Evolutionary conservation across 2,797 vertebrate species (phyloP).

Genomic region (Argyrosomus regius): DNA sequence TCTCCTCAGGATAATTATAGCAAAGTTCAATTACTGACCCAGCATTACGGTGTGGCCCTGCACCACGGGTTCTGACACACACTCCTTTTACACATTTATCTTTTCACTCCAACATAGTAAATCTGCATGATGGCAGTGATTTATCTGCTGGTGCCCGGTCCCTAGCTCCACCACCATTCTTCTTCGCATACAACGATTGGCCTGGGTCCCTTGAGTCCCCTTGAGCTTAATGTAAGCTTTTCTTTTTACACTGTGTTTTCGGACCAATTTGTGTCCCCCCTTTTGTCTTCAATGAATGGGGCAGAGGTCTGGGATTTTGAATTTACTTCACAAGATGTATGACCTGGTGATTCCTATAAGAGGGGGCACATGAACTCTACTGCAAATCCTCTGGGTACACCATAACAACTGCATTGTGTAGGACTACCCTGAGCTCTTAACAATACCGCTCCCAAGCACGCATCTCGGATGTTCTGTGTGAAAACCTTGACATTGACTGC

Average conservation of each 20-base stretch:
- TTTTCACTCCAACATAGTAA: constrained; percentile 91
- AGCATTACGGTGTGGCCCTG: constrained; percentile 88
- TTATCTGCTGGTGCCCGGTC: constrained; percentile 89
- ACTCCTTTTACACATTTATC: constrained; percentile 94
- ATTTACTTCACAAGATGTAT: constrained; percentile 85
- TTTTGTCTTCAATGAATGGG: constrained; percentile 86
- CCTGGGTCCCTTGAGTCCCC: constrained; percentile 90
- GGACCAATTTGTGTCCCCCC: constrained; percentile 88
- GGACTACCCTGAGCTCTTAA: constrained; percentile 72
- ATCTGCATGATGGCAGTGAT: constrained; percentile 96
- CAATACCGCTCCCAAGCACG: constrained; percentile 59
- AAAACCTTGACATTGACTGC: constrained; percentile 72
- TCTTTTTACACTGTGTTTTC: constrained; percentile 89
- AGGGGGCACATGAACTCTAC: constrained; percentile 72
- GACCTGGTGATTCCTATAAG: constrained; percentile 76
- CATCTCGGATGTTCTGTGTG: constrained; percentile 58
- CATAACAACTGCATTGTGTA: constrained; percentile 76
- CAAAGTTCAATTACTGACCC: constrained; percentile 98
- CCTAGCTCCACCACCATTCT: constrained; percentile 86
- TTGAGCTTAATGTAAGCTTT: constrained; percentile 89
- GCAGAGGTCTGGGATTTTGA: constrained; percentile 80
- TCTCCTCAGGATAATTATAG: constrained; percentile 99
- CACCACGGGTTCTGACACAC: constrained; percentile 90
- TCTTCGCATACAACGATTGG: constrained; percentile 88
- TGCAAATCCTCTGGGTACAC: constrained; percentile 77